These are phyloP conservation scores for Microcebus murinus DNA, from an alignment of 2,113 vertebrate species.

Conservation along the genomic window DNA sequence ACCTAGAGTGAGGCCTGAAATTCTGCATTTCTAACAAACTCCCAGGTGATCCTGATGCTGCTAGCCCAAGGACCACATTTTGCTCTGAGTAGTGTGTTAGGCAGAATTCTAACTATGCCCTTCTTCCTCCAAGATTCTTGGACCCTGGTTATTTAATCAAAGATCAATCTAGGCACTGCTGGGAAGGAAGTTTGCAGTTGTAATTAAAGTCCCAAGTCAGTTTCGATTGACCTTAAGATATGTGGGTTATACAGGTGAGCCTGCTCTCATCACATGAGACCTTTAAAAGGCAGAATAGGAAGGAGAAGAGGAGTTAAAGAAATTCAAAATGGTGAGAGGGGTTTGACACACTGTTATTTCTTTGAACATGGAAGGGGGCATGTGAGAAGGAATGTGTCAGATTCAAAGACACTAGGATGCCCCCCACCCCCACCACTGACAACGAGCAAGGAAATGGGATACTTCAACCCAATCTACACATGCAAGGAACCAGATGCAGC, in stretches of 20 bases:
- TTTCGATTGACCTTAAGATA: constrained; percentile 19
- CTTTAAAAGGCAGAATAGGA: neutral
- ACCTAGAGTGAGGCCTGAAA: neutral
- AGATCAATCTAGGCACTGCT: neutral
- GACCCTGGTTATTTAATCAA: neutral
- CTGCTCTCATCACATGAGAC: neutral
- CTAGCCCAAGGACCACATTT: neutral
- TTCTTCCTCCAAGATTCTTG: neutral
- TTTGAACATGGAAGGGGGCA: neutral
- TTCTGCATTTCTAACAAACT: constrained; percentile 17
- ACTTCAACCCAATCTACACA: neutral
- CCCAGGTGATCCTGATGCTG: neutral
- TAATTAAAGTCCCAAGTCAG: constrained; percentile 21
- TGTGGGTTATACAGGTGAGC: neutral
- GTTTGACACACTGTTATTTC: neutral
- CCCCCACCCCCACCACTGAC: accelerated
- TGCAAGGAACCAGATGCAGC: neutral
- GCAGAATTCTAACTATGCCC: neutral
- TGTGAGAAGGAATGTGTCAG: neutral
- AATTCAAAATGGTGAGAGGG: neutral
- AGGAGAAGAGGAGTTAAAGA: neutral
- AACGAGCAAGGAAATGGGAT: neutral
- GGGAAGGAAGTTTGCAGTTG: neutral
- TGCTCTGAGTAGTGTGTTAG: neutral
- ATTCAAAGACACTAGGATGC: neutral